Evolutionary conservation across 2,113 vertebrate species (phyloP), one percentile per base, ranked within the genome.

Genomic region (Hippocampus abdominalis): DNA sequence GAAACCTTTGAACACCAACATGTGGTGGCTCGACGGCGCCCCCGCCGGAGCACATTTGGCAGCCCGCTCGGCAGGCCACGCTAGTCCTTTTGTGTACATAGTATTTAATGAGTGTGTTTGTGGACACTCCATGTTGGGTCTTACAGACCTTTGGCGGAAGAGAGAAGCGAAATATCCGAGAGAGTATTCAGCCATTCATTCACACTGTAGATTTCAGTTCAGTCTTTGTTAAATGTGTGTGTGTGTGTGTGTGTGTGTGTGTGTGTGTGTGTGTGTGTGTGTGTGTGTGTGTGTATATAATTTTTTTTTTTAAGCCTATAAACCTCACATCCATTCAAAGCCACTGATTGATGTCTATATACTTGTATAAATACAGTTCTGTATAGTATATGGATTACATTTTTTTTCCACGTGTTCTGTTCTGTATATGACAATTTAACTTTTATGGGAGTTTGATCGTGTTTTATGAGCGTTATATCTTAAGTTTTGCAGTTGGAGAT

Each of bases 121-220:
- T 90, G 78, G 90, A n/a, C 90, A 91, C 91, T 92, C 87, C 78
- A 64, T 66, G 82, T 88, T 92, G 89, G 92, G 91, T 93, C 92
- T 93, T 90, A 93, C 92, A 93, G 92, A 93, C 85, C 92, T 92
- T 79, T 83, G 39, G 63, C 63, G 12, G 66, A 77, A 40, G 21
- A 73, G 65, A 71, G 23, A 69, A 59, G 40, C 72, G 62, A 79
- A 79, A 86, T 84, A 70, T 68, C 39, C 66, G 65, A 64, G 66
- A 66, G 62, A 16, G 60, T 79, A 71, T 76, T 73, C 73, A 60
- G 57, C 16, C 29, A 74, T 62, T 39, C 71, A 56, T 73, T 57
- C 66, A 70, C 51, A 66, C 72, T 75, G 70, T 66, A 73, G 42
- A 65, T 74, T 79, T 80, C 40, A 57, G 23, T 67, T 68, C 49